Evolutionary conservation across 2,797 vertebrate genomes (phyloP).

Genomic region (Leptoclinus maculatus): DNA sequence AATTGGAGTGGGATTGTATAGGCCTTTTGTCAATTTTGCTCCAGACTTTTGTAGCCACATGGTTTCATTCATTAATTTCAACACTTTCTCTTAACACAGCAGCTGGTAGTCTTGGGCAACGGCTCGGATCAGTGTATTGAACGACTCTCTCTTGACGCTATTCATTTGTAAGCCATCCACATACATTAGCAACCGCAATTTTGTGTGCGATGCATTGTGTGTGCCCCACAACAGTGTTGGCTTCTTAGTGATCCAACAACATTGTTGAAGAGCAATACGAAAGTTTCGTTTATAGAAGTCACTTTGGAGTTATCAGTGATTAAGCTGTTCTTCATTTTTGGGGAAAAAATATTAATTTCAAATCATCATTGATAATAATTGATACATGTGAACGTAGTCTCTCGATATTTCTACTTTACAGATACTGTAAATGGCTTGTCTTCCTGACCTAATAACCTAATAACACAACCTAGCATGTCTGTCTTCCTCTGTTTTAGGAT

Average conservation of each 20-base stretch:
- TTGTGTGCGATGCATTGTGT: not conserved
- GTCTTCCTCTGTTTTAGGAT: no score
- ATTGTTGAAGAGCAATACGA: not conserved
- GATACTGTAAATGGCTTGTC: not conserved
- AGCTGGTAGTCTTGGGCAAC: not conserved
- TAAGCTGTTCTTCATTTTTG: not conserved
- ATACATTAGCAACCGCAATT: not conserved
- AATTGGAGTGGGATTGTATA: no score
- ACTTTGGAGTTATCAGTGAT: not conserved
- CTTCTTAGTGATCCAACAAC: not conserved
- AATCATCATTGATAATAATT: not conserved
- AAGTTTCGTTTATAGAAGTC: not conserved
- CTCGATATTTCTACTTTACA: not conserved
- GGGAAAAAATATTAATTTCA: not conserved
- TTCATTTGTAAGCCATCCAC: conserved; percentile 1
- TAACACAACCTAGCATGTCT: not conserved
- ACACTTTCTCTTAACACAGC: not conserved
- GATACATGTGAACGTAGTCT: not conserved
- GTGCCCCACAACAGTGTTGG: not conserved
- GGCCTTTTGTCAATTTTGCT: not conserved
- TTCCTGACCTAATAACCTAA: not conserved
- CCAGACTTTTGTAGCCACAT: not conserved
- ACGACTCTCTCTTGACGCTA: not conserved
- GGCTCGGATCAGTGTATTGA: conserved; percentile 24
- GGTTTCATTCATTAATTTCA: conserved; percentile 7